Percentiles rank a stretch among this genome's conserved stretches.
Evolutionary conservation across 2,113 vertebrate species (phyloP).

Genomic region (Pyrgilauda ruficollis): DNA sequence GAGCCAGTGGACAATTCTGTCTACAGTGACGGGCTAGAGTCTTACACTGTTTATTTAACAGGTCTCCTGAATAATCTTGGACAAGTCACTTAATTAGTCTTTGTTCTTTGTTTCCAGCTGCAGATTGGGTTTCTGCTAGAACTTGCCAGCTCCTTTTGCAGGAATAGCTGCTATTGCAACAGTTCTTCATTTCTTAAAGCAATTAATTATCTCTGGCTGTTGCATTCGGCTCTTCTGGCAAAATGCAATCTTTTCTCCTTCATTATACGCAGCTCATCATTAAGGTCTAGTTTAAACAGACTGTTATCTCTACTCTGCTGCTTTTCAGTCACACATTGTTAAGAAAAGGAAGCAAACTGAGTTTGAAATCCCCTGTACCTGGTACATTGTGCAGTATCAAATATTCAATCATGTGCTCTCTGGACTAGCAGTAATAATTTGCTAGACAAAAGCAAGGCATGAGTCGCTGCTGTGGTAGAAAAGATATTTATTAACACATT

Average conservation of each 20-base stretch:
- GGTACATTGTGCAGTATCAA: neutral
- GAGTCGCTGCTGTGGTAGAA: neutral
- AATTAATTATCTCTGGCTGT: neutral
- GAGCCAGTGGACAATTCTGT: neutral
- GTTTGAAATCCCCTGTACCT: neutral
- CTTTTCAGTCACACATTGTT: constrained; percentile 9
- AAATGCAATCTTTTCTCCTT: neutral
- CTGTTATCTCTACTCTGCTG: neutral
- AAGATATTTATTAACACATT: neutral
- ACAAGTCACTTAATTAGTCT: neutral
- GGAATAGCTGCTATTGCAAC: neutral
- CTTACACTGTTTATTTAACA: neutral
- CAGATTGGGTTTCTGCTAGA: constrained; percentile 1
- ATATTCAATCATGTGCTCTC: neutral
- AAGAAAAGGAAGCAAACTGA: neutral
- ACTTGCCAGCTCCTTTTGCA: neutral
- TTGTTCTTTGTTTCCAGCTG: constrained; percentile 7
- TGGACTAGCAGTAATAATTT: neutral
- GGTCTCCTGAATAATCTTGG: neutral
- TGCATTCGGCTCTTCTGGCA: neutral
- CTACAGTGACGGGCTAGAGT: neutral
- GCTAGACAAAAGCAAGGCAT: neutral
- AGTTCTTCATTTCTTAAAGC: neutral
- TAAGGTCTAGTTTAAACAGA: constrained; percentile 33
- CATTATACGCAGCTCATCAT: neutral